Evolutionary conservation across 2,113 vertebrate genomes (phyloP), one percentile per base, ranked within the genome.

Genomic region (Sorex fumeus): DNA sequence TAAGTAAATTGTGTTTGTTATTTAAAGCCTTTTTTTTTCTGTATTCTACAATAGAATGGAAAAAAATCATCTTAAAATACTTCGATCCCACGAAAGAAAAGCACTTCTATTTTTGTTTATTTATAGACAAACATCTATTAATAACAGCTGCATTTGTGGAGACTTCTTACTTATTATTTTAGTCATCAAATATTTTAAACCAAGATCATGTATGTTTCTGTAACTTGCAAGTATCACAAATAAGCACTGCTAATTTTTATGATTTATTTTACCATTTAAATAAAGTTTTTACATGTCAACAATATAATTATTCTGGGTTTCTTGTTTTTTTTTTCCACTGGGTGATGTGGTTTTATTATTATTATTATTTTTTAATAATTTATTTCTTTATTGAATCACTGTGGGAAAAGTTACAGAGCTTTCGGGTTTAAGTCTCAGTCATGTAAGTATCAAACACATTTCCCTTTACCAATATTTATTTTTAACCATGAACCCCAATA

Each of bases 221-320:
- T 64, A 74, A 34, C 50, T 7, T 74, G 19, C 82, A 92, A 62
- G 0, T 78, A 30, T 88, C 66, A 27, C 0, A 91, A 40, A 47
- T 64, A 60, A 71, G 3, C 76, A 82, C 77, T 53, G 40, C 79
- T 67, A 34, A 43, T 21, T 84, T 91, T 76, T 76, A 50, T 50
- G 34, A 4, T 47, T 57, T 69, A 4, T 4, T 34, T 67, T 72
- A 34, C 9, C 47, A 50, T 50, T 50, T 84, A 84, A 76, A 16
- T 81, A n/a, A n/a, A n/a, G n/a, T 67, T 4, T 71, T 83, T 53
- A 64, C 62, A 88, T 62, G 10, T 80, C 77, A 57, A 69, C 28
- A 90, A 34, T 85, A 45, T 83, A 67, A 80, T 84, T 67, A 85
- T 86, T 76, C 47, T 50, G 79, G 74, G n/a, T n/a, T n/a, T n/a